Percentiles rank a stretch among this genome's conserved stretches.
These are phyloP conservation scores for Pica pica DNA, from an alignment of 2,113 vertebrate species.

Conservation along the genomic window DNA sequence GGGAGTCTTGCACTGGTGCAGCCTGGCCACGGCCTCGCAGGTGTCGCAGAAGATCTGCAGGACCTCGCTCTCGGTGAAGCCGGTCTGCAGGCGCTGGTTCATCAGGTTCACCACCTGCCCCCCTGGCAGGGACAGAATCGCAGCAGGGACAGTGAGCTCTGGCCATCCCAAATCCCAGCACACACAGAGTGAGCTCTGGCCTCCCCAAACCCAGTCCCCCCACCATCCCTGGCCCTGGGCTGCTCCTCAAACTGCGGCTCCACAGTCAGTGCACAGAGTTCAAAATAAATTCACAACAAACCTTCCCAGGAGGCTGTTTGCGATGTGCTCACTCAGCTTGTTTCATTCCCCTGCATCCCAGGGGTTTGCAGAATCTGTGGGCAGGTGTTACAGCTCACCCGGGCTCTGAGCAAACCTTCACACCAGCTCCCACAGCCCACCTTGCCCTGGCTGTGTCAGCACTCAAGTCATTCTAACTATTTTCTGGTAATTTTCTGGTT, in stretches of 20 bases:
- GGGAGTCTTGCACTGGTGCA: slow-evolving; percentile 93
- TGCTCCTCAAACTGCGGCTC: not conserved
- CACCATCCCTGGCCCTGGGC: not conserved
- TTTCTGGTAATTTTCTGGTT: not conserved
- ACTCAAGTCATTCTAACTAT: not conserved
- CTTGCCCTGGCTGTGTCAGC: not conserved
- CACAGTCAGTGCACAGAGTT: not conserved
- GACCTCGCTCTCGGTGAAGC: slow-evolving; percentile 92
- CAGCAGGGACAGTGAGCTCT: not conserved
- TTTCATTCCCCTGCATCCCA: not conserved
- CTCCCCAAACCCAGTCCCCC: not conserved
- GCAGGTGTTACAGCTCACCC: not conserved
- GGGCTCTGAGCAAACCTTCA: not conserved
- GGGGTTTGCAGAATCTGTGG: not conserved
- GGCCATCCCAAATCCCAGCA: not conserved
- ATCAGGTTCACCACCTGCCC: slow-evolving; percentile 97
- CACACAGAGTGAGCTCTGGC: not conserved
- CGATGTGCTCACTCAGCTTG: not conserved
- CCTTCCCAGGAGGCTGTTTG: not conserved
- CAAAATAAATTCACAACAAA: not conserved
- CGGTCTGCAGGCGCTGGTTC: slow-evolving; percentile 93
- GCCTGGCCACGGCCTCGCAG: slow-evolving; percentile 88
- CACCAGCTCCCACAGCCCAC: not conserved
- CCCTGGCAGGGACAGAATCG: slow-evolving; percentile 63
- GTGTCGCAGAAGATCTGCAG: slow-evolving; percentile 97